Evolutionary conservation across 2,797 vertebrate species (phyloP), one percentile per base, ranked within the genome.

Genomic region (Apogon talboti): DNA sequence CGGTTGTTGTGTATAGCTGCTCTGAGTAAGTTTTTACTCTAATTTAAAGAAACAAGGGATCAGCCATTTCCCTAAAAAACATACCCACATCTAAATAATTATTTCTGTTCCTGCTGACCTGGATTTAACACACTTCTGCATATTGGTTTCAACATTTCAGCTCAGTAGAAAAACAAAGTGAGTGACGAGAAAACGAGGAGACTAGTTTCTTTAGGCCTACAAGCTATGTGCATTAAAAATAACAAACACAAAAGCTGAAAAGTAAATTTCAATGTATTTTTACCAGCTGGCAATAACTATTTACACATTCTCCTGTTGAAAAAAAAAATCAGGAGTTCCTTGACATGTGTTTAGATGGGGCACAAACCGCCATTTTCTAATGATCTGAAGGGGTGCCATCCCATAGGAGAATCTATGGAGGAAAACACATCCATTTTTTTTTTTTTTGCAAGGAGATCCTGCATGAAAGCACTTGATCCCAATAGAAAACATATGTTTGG

Each of bases 341-440:
- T 79, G 58, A 41, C 55, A 70, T 79, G 58, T 81, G 69, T 71
- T 81, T 74, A 63, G 54, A 65, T 45, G 38, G 50, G 72, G 67
- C 67, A 81, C 70, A 84, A 70, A 89, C 92, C 93, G 93, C 93
- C 93, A 94, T 94, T 93, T 94, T 94, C 91, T 94, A 73, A 78
- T 79, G 75, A 81, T 72, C 81, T 87, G 82, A 70, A 76, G 80
- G 77, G 6, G 66, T 85, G 78, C 79, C 84, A 85, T 78, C 75
- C 66, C 66, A 82, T 35, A 78, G 74, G 62, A 74, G 47, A 83
- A 66, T 83, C 50, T 78, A 58, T 42, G 58, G 45, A 68, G 55
- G 8, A 38, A 50, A 59, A 81, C 44, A 58, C 52, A 45, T 30
- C 38, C 41, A n/a, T 11, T 35, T 47, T 33, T 10, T 60, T 45